Evolutionary conservation across 1,140 invertebrate genomes (phyloP), one percentile per base, ranked within the genome.

Genomic region (Drosophila nigrodunni): DNA sequence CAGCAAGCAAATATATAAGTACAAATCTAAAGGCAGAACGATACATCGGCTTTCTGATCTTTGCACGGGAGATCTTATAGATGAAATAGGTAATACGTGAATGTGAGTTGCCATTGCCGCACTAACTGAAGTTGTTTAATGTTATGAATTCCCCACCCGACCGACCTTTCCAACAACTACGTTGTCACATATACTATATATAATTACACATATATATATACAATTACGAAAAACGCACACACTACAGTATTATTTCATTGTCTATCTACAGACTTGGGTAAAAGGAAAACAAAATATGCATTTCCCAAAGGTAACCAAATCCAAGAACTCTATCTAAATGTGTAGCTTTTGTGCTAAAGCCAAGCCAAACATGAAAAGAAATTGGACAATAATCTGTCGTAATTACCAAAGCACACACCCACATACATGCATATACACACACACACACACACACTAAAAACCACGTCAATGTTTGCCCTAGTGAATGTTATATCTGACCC

Each of bases 11-110:
- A 74, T 78, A 55, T 87, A 83, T 67, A 88, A 82, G 64, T 70
- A 83, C 46, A 87, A 62, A 62, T 78, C 72, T 44, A 89, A 81
- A 67, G 80, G 85, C 66, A 80, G 77, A 81, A 91, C 87, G 76
- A 91, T 91, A 78, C 89, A 91, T 82, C 89, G 87, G 18, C 81
- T 85, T 47, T 87, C 83, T 75, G 89, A 91, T 68, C 80, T 91
- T 39, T 91, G 89, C 80, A 68, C 77, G 35, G 82, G 86, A 80
- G 69, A 69, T 52, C 79, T 91, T 54, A 78, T 86, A 77, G 85
- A 91, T 74, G 86, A 91, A 82, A 86, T 91, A 91, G 89, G 89
- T 91, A 91, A 91, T 76, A 68, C 80, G 41, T 89, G 71, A 89
- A 85, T 85, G 85, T 89, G 77, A 89, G 85, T 88, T 87, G 83